These are phyloP conservation scores for Hycleus cichorii DNA, from an alignment of 1,140 invertebrate species.

Conservation along the genomic window DNA sequence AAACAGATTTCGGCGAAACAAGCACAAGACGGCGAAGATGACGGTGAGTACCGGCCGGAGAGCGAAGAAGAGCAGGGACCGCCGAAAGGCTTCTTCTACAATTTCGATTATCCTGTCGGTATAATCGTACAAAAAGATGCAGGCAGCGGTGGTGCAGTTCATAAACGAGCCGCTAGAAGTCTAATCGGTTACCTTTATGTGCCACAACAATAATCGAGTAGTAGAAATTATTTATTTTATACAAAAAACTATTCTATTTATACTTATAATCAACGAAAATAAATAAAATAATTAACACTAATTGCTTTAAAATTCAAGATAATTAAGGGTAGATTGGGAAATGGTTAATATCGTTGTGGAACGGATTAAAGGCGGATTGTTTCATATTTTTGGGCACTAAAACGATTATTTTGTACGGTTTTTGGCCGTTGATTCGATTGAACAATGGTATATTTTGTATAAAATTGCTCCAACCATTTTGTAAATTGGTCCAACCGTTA, in stretches of 20 bases:
- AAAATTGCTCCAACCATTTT: constrained; percentile 15
- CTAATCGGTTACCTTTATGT: constrained; percentile 1
- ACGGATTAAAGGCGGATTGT: background rate
- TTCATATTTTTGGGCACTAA: constrained; percentile 2
- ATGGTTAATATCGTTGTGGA: background rate
- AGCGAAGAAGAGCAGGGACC: constrained; percentile 45
- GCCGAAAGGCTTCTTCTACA: constrained; percentile 60
- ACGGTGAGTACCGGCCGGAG: constrained; percentile 22
- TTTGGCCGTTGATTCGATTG: constrained; percentile 8
- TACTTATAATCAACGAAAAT: background rate
- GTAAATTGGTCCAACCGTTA: constrained; percentile 1
- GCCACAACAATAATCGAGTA: background rate
- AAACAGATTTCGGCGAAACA: background rate
- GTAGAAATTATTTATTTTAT: background rate
- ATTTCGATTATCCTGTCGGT: constrained; percentile 56
- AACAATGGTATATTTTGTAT: constrained; percentile 25
- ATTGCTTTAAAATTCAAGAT: constrained; percentile 10
- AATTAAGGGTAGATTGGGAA: constrained; percentile 17
- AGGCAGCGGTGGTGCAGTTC: constrained; percentile 20
- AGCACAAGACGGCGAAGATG: constrained; percentile 20
- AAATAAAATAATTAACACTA: constrained; percentile 13
- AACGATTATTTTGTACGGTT: constrained; percentile 9
- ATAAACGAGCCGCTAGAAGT: constrained; percentile 22
- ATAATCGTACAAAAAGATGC: constrained; percentile 45
- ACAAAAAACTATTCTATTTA: constrained; percentile 1